Percentiles rank a stretch among this genome's conserved stretches.
Conservation (phyloP, 2,113 vertebrate species). For the Phycodurus eques region DNA sequence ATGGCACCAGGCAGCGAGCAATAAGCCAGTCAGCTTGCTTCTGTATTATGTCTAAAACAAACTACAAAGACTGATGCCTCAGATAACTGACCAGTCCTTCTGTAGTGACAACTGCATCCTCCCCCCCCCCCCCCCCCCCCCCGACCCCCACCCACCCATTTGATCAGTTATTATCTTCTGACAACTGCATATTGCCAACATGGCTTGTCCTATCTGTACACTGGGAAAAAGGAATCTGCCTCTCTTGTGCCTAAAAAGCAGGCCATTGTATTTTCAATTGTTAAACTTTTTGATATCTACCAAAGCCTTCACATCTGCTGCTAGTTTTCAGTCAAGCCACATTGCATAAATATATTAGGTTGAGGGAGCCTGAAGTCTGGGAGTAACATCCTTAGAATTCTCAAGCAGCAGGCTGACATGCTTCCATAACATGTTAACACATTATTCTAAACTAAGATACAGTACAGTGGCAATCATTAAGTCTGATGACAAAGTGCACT, state of each 20-base stretch:
- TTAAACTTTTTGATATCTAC: slow-evolving; percentile 82
- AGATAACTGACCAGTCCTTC: slow-evolving; percentile 74
- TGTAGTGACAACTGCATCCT: slow-evolving; percentile 53
- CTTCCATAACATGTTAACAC: slow-evolving; percentile 16
- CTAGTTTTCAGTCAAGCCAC: slow-evolving; percentile 69
- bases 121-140: slow-evolving; percentile 39
- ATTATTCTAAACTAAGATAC: slow-evolving; percentile 36
- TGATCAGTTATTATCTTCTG: slow-evolving; percentile 78
- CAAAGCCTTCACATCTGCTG: slow-evolving; percentile 77
- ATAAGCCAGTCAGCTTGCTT: slow-evolving; percentile 50
- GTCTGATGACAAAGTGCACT: slow-evolving; percentile 53
- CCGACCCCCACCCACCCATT: slow-evolving; percentile 38
- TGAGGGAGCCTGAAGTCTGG: slow-evolving; percentile 52
- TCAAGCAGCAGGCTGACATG: slow-evolving; percentile 38
- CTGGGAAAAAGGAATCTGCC: slow-evolving; percentile 67
- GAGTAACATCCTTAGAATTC: slow-evolving; percentile 48
- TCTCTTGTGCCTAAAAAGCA: slow-evolving; percentile 68
- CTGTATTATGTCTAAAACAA: slow-evolving; percentile 73
- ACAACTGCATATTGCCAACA: slow-evolving; percentile 75
- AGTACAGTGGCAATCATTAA: slow-evolving; percentile 31
- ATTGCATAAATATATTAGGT: slow-evolving; percentile 56
- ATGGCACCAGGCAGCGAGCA: slow-evolving; percentile 32
- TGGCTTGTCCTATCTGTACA: slow-evolving; percentile 68
- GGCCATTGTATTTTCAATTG: slow-evolving; percentile 73
- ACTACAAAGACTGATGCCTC: slow-evolving; percentile 71